Evolutionary conservation across 1,140 invertebrate genomes (phyloP), one percentile per base, ranked within the genome.

Genomic region (Episyrphus balteatus): DNA sequence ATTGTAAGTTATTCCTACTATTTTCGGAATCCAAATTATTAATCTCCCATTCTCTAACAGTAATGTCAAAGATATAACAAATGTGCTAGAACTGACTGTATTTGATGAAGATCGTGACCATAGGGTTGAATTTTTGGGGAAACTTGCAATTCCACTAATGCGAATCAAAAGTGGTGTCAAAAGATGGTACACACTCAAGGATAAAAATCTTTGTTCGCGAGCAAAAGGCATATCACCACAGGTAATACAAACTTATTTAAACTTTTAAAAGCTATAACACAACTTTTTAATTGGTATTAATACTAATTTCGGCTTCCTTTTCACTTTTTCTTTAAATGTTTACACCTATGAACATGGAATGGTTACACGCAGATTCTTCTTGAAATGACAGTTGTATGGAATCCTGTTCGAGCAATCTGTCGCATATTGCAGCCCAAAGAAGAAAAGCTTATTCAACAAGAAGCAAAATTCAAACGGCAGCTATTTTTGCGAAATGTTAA

Each of bases 31-130:
- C 48, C 48, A 12, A 52, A 53, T 51, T 43, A 17, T 5, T 48
- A 1, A 26, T 26, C n/a, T n/a, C n/a, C n/a, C n/a, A 26, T 5
- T 26, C 8, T 31, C 19, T 39, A 30, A 13, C 70, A 95, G 92
- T 65, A 89, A 93, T 67, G 86, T 99, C 1, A 95, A 95, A 64
- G 97, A 99, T 66, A 94, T 99, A 43, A 94, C 97, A 57, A 90
- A 92, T 33, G 82, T 92, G 17, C 70, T 99, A 42, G 94, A 99
- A 67, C 74, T 99, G n/a, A 98, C 94, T 0, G 92, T 99, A 0
- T 98, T 87, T 66, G 97, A 99, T 65, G 96, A 99, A 72, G 96
- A 99, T 72, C 78, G 90, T 49, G 93, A 98, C 68, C 94, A 98
- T 64, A 96, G 96, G 70, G 88, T 93, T 1, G 95, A 99, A 70